These are phyloP conservation scores for Megalurothrips usitatus DNA, from an alignment of 2,888 invertebrate species.

Conservation along the genomic window DNA sequence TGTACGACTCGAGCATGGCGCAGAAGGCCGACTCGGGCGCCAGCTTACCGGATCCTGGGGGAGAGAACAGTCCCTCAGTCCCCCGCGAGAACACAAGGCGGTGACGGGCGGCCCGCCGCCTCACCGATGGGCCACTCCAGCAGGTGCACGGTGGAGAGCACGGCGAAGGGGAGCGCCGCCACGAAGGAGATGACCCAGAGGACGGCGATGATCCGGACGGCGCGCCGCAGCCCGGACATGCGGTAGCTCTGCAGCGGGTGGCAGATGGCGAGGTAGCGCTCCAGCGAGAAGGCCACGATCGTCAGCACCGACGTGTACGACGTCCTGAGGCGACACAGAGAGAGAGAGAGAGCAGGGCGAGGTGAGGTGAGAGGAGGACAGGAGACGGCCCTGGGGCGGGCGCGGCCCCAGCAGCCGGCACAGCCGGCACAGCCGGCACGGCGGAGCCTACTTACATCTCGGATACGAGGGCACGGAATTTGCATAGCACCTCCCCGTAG, in stretches of 20 bases:
- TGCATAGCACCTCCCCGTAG: constrained; percentile 74
- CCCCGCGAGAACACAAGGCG: no score
- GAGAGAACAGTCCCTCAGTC: no score
- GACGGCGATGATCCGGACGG: constrained; percentile 68
- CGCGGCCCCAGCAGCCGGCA: no score
- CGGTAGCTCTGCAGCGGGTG: constrained; percentile 78
- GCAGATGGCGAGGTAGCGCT: constrained; percentile 86
- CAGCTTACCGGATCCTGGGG: constrained; percentile 48
- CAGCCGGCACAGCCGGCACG: neutral
- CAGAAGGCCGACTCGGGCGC: constrained; percentile 77
- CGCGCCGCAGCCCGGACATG: constrained; percentile 78
- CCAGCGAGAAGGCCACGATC: constrained; percentile 86
- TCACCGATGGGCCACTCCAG: constrained; percentile 65
- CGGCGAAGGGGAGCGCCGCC: constrained; percentile 71
- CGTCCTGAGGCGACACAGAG: constrained; percentile 55
- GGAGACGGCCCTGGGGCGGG: no score
- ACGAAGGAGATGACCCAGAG: constrained; percentile 73
- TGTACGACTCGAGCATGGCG: constrained; percentile 60
- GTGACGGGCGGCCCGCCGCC: no score
- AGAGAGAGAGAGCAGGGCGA: neutral
- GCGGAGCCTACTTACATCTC: constrained; percentile 67
- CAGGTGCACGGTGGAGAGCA: constrained; percentile 69
- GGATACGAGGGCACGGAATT: constrained; percentile 73
- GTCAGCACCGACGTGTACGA: constrained; percentile 88
- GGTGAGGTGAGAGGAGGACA: no score